Evolutionary conservation across 2,797 vertebrate species (phyloP), one percentile per base, ranked within the genome.

Genomic region (Gambelia wislizenii): DNA sequence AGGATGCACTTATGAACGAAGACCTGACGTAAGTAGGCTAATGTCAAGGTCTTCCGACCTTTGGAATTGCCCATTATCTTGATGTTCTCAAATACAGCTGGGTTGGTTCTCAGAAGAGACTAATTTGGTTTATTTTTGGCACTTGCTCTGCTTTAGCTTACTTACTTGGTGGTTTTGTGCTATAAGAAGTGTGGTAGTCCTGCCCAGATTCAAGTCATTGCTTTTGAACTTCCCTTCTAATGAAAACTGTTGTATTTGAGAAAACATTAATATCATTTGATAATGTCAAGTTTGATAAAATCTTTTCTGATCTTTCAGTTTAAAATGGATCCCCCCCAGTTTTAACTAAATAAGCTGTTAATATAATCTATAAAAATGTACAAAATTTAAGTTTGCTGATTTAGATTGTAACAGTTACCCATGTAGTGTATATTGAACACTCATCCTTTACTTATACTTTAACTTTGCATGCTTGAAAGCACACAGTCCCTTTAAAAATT

Each of bases 61-160:
- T 89, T 82, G n/a, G n/a, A 89, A 86, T 82, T 12, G 52, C 44
- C 70, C 22, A 79, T 76, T 89, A 89, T 89, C 89, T 86, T 89
- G 89, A 89, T 89, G 69, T 89, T 86, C 70, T 72, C 56, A 86
- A 82, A 74, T 76, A 64, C 18, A 82, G 44, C 84, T 82, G 77
- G 78, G 27, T 74, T 86, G 78, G 69, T 82, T 89, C 88, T 86
- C 77, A 86, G 69, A 67, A 89, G 27, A 67, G 30, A 25, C 89
- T 81, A 85, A 85, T 89, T 89, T 75, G 69, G 78, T 86, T 89
- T 89, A 75, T 76, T 75, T 86, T 82, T 86, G 70, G 89, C 78
- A 79, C 36, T 44, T 44, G 42, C 10, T 76, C 54, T 84, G 30
- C 70, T 79, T 89, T 56, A 36, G 61, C 74, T 13, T 84, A 56